These are phyloP conservation scores for Oreochromis spilurus DNA, from an alignment of 2,113 vertebrate species.

Conservation along the genomic window DNA sequence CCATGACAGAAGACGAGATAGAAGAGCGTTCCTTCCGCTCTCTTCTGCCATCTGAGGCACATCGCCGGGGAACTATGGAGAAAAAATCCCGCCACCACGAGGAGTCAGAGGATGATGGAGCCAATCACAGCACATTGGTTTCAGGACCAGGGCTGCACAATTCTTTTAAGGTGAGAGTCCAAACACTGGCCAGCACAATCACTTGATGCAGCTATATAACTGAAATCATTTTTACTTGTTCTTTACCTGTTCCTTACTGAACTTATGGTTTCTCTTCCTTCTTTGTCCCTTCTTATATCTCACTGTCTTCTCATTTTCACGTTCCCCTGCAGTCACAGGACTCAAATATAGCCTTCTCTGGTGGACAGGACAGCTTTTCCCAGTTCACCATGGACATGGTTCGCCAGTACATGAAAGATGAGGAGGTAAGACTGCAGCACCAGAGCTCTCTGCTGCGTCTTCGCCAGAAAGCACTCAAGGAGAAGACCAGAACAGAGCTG, in stretches of 20 bases:
- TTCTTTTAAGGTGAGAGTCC: slow-evolving; percentile 74
- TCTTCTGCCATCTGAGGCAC: slow-evolving; percentile 89
- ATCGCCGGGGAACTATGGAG: slow-evolving; percentile 87
- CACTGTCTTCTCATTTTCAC: not conserved
- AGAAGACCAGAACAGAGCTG: slow-evolving; percentile 90
- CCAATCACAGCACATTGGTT: slow-evolving; percentile 64
- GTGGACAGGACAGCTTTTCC: slow-evolving; percentile 91
- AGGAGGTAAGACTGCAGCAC: slow-evolving; percentile 91
- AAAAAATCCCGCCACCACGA: slow-evolving; percentile 79
- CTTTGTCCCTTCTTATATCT: not conserved
- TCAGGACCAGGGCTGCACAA: slow-evolving; percentile 25
- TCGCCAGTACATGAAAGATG: slow-evolving; percentile 95
- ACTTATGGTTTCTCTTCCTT: not conserved
- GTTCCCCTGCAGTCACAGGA: slow-evolving; percentile 57
- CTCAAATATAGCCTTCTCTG: slow-evolving; percentile 84
- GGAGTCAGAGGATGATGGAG: slow-evolving; percentile 85
- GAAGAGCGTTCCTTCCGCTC: slow-evolving; percentile 93
- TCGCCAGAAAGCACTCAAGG: slow-evolving; percentile 92
- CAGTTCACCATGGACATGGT: slow-evolving; percentile 99
- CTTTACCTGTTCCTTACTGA: fast-evolving
- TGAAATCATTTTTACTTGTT: not conserved
- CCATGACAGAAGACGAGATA: slow-evolving; percentile 92
- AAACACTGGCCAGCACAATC: not conserved
- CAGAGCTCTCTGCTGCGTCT: slow-evolving; percentile 90
- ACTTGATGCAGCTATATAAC: not conserved